These are phyloP conservation scores for Neomorphus geoffroyi DNA, from an alignment of 2,797 vertebrate species.

Conservation along the genomic window DNA sequence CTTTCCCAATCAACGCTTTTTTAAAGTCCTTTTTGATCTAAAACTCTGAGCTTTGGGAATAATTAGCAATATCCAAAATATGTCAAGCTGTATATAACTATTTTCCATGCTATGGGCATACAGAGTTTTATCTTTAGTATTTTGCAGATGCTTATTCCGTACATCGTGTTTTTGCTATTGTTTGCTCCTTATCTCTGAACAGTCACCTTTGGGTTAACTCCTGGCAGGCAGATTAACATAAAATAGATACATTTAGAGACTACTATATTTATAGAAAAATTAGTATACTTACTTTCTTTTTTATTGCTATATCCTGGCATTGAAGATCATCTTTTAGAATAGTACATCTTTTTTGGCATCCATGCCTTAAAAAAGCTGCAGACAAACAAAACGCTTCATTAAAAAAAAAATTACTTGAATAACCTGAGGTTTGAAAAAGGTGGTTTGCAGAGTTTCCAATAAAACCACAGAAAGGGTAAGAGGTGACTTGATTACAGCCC, in stretches of 20 bases:
- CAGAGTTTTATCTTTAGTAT: neutral
- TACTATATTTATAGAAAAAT: neutral
- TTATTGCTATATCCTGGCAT: accelerated
- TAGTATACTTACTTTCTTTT: neutral
- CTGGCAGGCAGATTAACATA: neutral
- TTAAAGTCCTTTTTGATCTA: neutral
- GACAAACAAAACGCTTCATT: neutral
- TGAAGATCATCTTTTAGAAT: neutral
- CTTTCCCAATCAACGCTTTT: neutral
- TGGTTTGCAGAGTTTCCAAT: neutral
- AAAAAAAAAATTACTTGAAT: neutral
- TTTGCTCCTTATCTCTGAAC: neutral
- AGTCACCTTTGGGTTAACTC: neutral
- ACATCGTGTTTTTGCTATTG: neutral
- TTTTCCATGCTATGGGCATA: neutral
- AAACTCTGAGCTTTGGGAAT: neutral
- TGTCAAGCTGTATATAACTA: neutral
- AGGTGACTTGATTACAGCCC: slow-evolving; percentile 40
- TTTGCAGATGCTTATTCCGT: neutral
- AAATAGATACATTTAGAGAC: neutral
- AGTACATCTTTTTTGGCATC: neutral
- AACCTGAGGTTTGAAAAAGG: neutral
- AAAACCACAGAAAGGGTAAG: neutral
- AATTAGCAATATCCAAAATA: neutral
- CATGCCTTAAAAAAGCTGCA: neutral